Percentiles rank a stretch among this genome's conserved stretches.
These are phyloP conservation scores for Ispidina picta DNA, from an alignment of 2,797 vertebrate genomes.

Conservation along the genomic window DNA sequence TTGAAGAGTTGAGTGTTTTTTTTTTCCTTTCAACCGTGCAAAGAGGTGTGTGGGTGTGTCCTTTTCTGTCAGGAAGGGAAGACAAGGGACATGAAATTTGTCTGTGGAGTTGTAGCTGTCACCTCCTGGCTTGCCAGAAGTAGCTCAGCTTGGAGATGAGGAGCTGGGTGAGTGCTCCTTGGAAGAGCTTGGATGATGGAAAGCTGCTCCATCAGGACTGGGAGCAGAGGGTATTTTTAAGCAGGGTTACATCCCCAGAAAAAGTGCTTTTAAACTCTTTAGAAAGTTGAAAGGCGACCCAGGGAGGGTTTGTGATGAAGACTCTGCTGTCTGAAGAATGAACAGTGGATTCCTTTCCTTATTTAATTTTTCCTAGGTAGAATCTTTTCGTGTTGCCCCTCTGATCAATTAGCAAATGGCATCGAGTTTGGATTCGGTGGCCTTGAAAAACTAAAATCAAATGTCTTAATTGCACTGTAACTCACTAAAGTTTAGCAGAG, in stretches of 20 bases:
- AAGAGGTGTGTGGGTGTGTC: background rate
- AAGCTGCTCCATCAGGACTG: background rate
- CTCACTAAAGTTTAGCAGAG: background rate
- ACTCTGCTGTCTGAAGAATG: background rate
- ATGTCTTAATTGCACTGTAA: background rate
- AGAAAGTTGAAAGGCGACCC: background rate
- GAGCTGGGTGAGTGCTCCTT: background rate
- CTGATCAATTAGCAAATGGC: background rate
- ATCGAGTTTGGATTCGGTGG: background rate
- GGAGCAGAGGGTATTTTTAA: background rate
- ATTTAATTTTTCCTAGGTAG: background rate
- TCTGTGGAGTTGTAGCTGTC: background rate
- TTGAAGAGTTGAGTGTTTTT: background rate
- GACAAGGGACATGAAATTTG: background rate
- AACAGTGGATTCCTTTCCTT: background rate
- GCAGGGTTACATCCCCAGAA: background rate
- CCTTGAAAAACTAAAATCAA: background rate
- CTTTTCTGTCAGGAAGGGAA: background rate
- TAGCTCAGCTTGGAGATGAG: background rate
- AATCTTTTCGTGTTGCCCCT: background rate
- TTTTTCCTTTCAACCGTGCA: background rate
- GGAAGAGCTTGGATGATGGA: background rate
- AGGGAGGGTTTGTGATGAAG: background rate
- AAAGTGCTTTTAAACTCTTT: background rate
- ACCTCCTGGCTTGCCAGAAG: background rate